Evolutionary conservation across 2,797 vertebrate genomes (phyloP).

Genomic region (Hirundo rustica): DNA sequence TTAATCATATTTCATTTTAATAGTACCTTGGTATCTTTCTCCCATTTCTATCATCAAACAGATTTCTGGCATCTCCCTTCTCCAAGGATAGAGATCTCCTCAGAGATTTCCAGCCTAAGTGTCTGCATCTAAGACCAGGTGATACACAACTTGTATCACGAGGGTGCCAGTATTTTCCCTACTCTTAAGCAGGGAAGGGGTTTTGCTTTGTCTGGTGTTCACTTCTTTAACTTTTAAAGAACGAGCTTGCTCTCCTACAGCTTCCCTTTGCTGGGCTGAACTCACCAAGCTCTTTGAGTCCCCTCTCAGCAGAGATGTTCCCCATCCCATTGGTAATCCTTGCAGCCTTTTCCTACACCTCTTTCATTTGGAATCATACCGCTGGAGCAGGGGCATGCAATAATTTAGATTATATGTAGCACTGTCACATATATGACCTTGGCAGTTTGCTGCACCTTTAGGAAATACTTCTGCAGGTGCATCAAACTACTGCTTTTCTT

Average conservation of each 20-base stretch:
- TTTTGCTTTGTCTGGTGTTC: neutral
- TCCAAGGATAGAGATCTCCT: neutral
- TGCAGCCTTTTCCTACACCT: neutral
- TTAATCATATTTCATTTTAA: constrained; percentile 31
- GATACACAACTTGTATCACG: neutral
- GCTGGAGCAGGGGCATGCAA: neutral
- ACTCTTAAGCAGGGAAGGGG: neutral
- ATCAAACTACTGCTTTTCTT: neutral
- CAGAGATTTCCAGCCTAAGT: neutral
- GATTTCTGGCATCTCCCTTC: neutral
- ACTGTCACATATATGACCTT: neutral
- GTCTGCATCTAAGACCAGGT: neutral
- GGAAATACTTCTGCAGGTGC: neutral
- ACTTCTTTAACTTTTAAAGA: neutral
- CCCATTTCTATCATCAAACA: neutral
- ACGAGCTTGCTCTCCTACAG: neutral
- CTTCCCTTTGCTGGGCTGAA: neutral
- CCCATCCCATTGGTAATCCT: neutral
- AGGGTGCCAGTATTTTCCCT: neutral
- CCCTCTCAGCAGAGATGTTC: neutral
- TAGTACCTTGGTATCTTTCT: neutral
- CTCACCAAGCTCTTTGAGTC: neutral
- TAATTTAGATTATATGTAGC: neutral
- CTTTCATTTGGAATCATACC: neutral
- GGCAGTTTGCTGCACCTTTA: neutral